Evolutionary conservation across 2,888 invertebrate species (phyloP), one percentile per base, ranked within the genome.

Genomic region (Coleophora deauratella): DNA sequence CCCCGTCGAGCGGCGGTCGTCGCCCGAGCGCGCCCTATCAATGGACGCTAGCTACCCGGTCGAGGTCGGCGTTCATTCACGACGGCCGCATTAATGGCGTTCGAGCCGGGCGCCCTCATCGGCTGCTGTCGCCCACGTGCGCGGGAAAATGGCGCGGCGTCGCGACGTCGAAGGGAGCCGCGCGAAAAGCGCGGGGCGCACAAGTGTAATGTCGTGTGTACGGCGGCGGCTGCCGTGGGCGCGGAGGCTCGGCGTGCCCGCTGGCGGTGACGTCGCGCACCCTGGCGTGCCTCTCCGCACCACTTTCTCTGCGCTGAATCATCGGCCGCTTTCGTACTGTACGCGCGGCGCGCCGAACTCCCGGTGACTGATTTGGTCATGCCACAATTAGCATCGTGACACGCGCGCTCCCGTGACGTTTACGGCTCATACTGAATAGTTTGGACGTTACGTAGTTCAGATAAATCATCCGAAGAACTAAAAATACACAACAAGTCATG

Each of bases 131-230:
- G 82, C 84, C 84, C 82, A 82, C 84, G 81, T 84, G 84, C 84
- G 84, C 84, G 77, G 62, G 81, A 73, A 82, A 82, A 81, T 82
- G 82, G 84, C 84, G 84, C 82, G 81, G 73, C 76, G 77, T 77
- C 78, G 79, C 74, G 75, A 70, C 76, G 76, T 54, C 65, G 57
- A 71, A 76, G 74, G 75, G 66, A 82, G 72, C 76, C 80, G 82
- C 81, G 80, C 76, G 81, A 81, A 84, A 82, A 82, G 76, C 73
- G 75, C 72, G 76, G 76, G 70, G 60, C 68, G 71, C 75, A 65
- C 74, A 66, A 74, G 68, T 67, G 79, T 72, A 73, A 74, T 78
- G 80, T 66, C 66, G 70, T 63, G 59, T 51, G 55, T 52, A 59
- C 59, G 54, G 62, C 54, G 61, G 66, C 63, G 66, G 63, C 62